phyloP scores from a whole-genome alignment of 2,888 invertebrate genomes.

The Boloria euphrosyne region DNA sequence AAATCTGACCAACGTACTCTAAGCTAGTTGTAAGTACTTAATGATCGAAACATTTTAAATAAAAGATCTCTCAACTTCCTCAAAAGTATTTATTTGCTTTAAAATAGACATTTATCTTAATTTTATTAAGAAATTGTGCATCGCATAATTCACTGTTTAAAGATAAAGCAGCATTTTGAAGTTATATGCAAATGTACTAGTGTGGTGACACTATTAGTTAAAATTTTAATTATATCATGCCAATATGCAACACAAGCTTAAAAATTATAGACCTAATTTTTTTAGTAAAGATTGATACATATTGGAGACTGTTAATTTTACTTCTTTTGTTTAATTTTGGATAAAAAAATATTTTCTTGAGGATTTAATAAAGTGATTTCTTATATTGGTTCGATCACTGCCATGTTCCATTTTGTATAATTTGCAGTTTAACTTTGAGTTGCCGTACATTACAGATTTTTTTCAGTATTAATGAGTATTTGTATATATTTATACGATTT shows the following conservation, averaged over 20 bases:
- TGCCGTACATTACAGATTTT: background rate
- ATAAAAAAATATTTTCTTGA: no score
- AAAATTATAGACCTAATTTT: no score
- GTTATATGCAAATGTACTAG: no score
- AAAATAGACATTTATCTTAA: constrained; percentile 3
- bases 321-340: no score
- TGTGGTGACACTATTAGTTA: no score
- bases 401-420: background rate
- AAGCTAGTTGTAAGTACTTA: constrained; percentile 32
- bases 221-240: no score
- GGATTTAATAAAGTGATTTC: background rate
- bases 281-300: no score
- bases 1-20: constrained; percentile 24
- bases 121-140: background rate
- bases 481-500: background rate
- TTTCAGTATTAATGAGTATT: background rate
- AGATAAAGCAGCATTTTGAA: no score
- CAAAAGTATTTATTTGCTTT: constrained; percentile 22
- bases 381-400: background rate
- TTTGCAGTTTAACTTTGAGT: background rate
- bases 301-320: no score
- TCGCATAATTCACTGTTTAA: no score
- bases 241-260: no score
- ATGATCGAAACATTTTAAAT: constrained; percentile 15
- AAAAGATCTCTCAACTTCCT: constrained; percentile 26